Percentiles rank a stretch among this genome's conserved stretches.
These are phyloP conservation scores for Scytalopus superciliaris DNA, from an alignment of 2,113 vertebrate species.

Conservation along the genomic window DNA sequence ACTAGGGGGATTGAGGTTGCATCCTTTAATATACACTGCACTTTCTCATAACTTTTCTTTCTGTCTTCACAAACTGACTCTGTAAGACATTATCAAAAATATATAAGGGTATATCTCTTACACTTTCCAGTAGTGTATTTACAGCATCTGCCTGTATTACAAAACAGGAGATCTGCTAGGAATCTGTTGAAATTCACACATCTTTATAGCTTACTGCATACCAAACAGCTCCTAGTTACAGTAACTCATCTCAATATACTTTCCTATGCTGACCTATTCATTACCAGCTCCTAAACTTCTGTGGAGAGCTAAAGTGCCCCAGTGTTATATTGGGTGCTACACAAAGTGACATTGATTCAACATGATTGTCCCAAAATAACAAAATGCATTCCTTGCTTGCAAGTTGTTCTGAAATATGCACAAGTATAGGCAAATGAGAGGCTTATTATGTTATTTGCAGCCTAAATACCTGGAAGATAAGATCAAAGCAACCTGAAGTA, in stretches of 20 bases:
- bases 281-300: neutral
- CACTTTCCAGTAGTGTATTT: neutral
- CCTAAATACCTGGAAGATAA: neutral
- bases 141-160: neutral
- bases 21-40: neutral
- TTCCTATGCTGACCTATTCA: neutral
- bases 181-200: neutral
- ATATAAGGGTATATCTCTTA: neutral
- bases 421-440: neutral
- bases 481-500: neutral
- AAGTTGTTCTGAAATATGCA: neutral
- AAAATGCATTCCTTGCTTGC: neutral
- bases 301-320: neutral
- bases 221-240: neutral
- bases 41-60: neutral
- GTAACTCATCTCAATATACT: neutral
- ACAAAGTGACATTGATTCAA: neutral
- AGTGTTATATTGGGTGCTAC: neutral
- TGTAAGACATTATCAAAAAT: neutral
- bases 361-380: neutral
- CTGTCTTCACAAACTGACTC: neutral
- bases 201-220: neutral
- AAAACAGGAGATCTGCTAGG: neutral
- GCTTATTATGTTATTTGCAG: neutral
- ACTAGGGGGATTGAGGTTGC: neutral